Evolutionary conservation across 2,797 vertebrate species (phyloP).

Genomic region (Sylvilagus floridanus): DNA sequence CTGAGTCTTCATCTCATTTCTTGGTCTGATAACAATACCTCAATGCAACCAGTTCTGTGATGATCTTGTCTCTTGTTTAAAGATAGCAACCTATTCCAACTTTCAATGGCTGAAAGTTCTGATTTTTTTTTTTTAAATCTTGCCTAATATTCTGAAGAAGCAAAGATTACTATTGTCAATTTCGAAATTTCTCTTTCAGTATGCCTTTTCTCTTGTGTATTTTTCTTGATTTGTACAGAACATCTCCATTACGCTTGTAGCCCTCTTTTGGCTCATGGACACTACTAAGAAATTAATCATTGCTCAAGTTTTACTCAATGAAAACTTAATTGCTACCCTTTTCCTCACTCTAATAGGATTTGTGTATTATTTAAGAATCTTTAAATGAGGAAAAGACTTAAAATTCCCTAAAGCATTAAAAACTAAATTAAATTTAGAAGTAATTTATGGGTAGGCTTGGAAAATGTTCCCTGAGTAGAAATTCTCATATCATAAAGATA

Average conservation of each 20-base stretch:
- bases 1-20: not conserved
- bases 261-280: not conserved
- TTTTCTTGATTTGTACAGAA: not conserved
- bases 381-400: constrained; percentile 36
- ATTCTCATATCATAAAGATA: constrained; percentile 11
- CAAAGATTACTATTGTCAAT: not conserved
- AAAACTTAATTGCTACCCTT: constrained; percentile 34
- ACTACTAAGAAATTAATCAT: constrained; percentile 27
- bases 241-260: not conserved
- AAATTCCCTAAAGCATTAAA: not conserved
- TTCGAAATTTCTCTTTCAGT: not conserved
- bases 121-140: not conserved
- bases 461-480: constrained; percentile 32
- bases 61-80: not conserved
- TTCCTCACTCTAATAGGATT: not conserved
- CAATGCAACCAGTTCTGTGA: rapidly evolving
- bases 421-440: constrained; percentile 67
- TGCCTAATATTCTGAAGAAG: not conserved
- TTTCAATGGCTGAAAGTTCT: not conserved
- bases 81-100: not conserved
- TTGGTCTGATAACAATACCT: not conserved
- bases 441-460: not conserved
- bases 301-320: constrained; percentile 9
- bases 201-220: not conserved
- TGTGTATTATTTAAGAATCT: constrained; percentile 36